These are phyloP conservation scores for Acleris sparsana DNA, from an alignment of 2,888 invertebrate species.

Conservation along the genomic window DNA sequence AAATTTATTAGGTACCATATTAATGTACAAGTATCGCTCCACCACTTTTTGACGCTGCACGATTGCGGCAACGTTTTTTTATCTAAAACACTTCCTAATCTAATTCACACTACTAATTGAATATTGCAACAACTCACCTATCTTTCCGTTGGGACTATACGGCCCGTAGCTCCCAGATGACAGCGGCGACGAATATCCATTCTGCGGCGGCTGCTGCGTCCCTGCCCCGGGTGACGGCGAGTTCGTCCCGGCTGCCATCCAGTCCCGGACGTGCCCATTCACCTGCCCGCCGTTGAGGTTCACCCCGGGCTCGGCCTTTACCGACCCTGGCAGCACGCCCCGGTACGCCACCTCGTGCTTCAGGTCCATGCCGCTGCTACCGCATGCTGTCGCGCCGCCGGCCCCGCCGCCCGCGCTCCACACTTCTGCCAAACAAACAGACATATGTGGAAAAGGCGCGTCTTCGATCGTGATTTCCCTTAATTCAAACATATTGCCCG, in stretches of 20 bases:
- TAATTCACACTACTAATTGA: too few species aligned
- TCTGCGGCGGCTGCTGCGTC: slow-evolving; percentile 85
- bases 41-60: too few species aligned
- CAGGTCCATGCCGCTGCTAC: slow-evolving; percentile 85
- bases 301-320: slow-evolving; percentile 79
- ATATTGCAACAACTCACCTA: slow-evolving; percentile 84
- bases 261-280: slow-evolving; percentile 78
- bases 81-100: background rate
- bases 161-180: slow-evolving; percentile 95
- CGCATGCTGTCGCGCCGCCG: slow-evolving; percentile 81
- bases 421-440: slow-evolving; percentile 63
- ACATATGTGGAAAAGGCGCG: background rate
- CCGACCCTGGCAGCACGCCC: slow-evolving; percentile 76
- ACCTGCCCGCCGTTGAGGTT: slow-evolving; percentile 81
- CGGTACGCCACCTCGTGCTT: slow-evolving; percentile 86
- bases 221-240: slow-evolving; percentile 87
- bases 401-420: slow-evolving; percentile 80
- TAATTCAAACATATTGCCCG: too few species aligned
- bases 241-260: slow-evolving; percentile 83
- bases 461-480: too few species aligned
- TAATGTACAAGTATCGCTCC: too few species aligned
- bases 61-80: background rate
- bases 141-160: slow-evolving; percentile 94
- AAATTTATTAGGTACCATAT: too few species aligned
- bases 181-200: slow-evolving; percentile 93